Percentiles rank a stretch among this genome's conserved stretches.
Evolutionary conservation across 2,888 invertebrate species (phyloP).

Genomic region (Polymixis lichenea): DNA sequence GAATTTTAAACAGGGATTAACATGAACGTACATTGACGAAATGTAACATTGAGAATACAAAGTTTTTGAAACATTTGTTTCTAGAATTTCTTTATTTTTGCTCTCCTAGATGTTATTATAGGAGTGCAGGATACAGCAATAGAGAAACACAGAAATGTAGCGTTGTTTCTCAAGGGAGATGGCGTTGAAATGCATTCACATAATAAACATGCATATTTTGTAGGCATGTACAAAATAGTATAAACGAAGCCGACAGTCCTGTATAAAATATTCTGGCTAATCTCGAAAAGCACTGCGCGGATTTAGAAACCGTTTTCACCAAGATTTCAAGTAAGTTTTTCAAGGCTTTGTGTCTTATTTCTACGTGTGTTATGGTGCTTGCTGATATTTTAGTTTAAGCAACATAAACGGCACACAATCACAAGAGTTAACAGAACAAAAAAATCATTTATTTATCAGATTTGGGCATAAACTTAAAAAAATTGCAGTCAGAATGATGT

Average conservation of each 20-base stretch:
- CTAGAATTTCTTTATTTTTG: conserved; percentile 42
- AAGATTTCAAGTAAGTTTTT: conserved; percentile 17
- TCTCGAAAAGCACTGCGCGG: conserved; percentile 45
- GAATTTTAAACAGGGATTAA: conserved; percentile 80
- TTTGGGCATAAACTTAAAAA: not conserved
- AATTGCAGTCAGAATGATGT: not conserved
- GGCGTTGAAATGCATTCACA: conserved; percentile 41
- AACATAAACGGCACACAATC: not conserved
- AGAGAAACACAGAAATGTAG: conserved; percentile 39
- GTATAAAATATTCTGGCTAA: conserved; percentile 54
- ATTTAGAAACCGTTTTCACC: conserved; percentile 46
- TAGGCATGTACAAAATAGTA: conserved; percentile 30
- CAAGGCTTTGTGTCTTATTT: not conserved
- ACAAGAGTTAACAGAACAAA: not conserved
- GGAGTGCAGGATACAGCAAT: conserved; percentile 24
- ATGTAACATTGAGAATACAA: conserved; percentile 62
- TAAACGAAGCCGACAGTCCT: conserved; percentile 29
- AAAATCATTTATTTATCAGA: not conserved
- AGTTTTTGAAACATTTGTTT: conserved; percentile 59
- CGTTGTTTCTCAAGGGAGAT: conserved; percentile 45
- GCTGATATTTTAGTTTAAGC: not conserved
- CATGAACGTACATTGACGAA: conserved; percentile 71
- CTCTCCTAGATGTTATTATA: conserved; percentile 7
- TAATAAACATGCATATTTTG: conserved; percentile 42
- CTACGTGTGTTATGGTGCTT: not conserved